Base-by-base conservation (phyloP, 1,140 invertebrate genomes). In the Delia radicum region DNA sequence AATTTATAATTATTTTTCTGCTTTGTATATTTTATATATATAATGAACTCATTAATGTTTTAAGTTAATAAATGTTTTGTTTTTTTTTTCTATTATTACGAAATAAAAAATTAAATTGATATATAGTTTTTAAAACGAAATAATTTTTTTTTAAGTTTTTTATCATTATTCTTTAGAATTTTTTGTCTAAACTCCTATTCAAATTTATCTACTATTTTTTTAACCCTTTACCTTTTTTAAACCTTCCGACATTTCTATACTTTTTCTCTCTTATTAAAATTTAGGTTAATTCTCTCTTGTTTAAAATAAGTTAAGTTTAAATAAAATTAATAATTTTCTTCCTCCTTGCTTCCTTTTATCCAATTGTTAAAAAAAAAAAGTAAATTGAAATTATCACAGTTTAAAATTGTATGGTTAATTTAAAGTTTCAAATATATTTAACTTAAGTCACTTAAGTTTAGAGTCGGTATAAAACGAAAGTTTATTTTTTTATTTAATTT, bases 41-140 rank as follows among this genome's bases (percentile, higher is more conserved):
- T 13, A 73, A 18, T 69, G 65, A 69, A 69, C 65, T 69, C 65
- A 69, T 69, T 69, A 69, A 33, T 69, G 18, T 67, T 33, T 69
- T 33, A 69, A 67, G 63, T 67, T 67, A 55, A 55, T 21, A 55
- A 18, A 18, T 55, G 1, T 6, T 55, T 55, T 55, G 6, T 55
- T 55, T 55, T 55, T 15, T n/a, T 18, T 55, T 21, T 55, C n/a
- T 10, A 5, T 15, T 42, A 42, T 42, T 42, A n/a, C n/a, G n/a
- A n/a, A n/a, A n/a, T n/a, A n/a, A n/a, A n/a, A n/a, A n/a, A n/a
- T n/a, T n/a, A n/a, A n/a, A n/a, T n/a, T n/a, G n/a, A n/a, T n/a
- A n/a, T n/a, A n/a, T n/a, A n/a, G n/a, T n/a, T n/a, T n/a, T n/a
- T n/a, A n/a, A n/a, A n/a, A n/a, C n/a, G n/a, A n/a, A n/a, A n/a